These are phyloP conservation scores for Acronicta aceris DNA, from an alignment of 2,888 invertebrate species.

Conservation along the genomic window DNA sequence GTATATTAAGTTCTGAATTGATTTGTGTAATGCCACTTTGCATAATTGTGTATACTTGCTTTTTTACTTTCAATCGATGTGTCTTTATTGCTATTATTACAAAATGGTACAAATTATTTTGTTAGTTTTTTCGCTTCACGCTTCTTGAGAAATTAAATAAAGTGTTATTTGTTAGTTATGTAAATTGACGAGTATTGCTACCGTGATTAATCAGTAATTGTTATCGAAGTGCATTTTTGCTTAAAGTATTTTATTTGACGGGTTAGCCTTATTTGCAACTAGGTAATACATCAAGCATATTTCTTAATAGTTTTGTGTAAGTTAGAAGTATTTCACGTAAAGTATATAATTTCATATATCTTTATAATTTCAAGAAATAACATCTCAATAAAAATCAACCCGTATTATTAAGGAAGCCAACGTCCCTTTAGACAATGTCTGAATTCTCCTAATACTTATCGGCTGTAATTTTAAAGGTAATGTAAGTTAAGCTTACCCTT, in stretches of 20 bases:
- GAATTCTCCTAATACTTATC: background rate
- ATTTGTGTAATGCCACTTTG: constrained; percentile 19
- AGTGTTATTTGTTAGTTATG: background rate
- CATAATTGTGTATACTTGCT: constrained; percentile 9
- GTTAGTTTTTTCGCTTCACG: background rate
- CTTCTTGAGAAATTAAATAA: background rate
- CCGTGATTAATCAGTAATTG: background rate
- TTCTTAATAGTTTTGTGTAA: no score
- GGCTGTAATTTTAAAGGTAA: background rate
- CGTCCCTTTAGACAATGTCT: background rate
- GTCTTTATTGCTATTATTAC: no score
- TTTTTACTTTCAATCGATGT: constrained; percentile 8
- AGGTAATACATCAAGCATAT: no score
- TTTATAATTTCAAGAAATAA: no score
- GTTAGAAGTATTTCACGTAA: no score
- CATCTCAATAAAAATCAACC: no score
- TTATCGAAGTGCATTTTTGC: background rate
- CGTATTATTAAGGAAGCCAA: no score
- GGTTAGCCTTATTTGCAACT: background rate
- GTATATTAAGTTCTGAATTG: constrained; percentile 11
- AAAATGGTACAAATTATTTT: background rate
- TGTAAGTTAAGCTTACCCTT: constrained; percentile 81
- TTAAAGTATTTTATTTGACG: background rate
- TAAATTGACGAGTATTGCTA: background rate
- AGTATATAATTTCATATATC: no score